Evolutionary conservation across 2,888 invertebrate genomes (phyloP), one percentile per base, ranked within the genome.

Genomic region (Sesia apiformis): DNA sequence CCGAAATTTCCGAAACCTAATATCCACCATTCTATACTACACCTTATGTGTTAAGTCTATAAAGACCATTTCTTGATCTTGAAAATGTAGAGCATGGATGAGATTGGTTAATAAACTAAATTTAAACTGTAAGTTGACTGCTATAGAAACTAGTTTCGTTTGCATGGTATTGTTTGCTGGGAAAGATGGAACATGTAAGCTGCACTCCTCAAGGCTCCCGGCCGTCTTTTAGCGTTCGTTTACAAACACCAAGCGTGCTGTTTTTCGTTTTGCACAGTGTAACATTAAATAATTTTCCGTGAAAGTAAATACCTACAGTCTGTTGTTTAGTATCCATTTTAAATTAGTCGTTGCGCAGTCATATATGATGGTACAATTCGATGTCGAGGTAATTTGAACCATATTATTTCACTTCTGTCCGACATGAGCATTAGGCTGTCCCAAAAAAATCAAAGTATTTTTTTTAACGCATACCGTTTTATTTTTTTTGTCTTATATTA

Each of bases 211-310:
- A 87, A 86, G 87, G 87, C 76, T 77, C 72, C 69, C 62, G 63
- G 65, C 67, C 69, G 68, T 71, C 72, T 74, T 78, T 69, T 67
- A 66, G 63, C 64, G 65, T 65, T 70, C 69, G 81, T 86, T 88
- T 88, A 87, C 85, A 84, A 87, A 87, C 83, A 74, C 55, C 74
- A 68, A 58, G 72, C 70, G 72, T 68, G 69, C 78, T 84, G 85
- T 78, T 84, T 84, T 81, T 81, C 78, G 73, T 80, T 78, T 69
- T 67, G 70, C 73, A 62, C 66, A 64, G 62, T 68, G 70, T 71
- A 73, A 79, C 66, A 80, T 84, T 80, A 79, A 84, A 82, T 84
- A 78, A 80, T 83, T 78, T 77, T 76, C 74, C 69, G 65, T 61
- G 73, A 69, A 81, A 73, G 63, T 74, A 72, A 76, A 70, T 76